Evolutionary conservation across 2,797 vertebrate species (phyloP).

Genomic region (Gymnocypris eckloni): DNA sequence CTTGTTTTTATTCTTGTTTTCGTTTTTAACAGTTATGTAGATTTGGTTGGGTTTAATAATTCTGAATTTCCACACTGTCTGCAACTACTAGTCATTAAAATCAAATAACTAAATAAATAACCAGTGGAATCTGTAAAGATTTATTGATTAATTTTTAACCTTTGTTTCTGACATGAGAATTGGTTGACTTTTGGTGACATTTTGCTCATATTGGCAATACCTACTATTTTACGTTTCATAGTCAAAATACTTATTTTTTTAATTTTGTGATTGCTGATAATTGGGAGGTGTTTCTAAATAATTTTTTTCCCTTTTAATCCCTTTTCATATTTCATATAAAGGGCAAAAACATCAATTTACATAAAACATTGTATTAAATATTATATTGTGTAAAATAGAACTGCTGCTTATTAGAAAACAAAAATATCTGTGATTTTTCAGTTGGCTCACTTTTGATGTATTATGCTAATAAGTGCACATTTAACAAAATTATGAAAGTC

Average conservation of each 20-base stretch:
- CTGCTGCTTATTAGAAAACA: background rate
- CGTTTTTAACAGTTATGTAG: background rate
- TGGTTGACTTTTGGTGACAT: background rate
- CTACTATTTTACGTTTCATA: background rate
- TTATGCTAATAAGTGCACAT: background rate
- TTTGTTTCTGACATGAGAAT: background rate
- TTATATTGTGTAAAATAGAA: background rate
- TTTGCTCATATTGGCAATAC: background rate
- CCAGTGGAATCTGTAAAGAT: background rate
- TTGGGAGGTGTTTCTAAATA: background rate
- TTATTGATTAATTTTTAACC: background rate
- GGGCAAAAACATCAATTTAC: background rate
- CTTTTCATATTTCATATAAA: background rate
- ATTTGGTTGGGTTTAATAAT: background rate
- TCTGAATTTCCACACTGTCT: background rate
- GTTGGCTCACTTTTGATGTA: background rate
- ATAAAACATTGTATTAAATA: background rate
- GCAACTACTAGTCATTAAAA: background rate
- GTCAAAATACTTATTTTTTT: background rate
- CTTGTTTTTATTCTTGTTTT: conserved; percentile 8
- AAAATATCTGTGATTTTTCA: background rate
- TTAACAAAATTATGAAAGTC: background rate
- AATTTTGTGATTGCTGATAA: background rate
- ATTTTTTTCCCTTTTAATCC: background rate
- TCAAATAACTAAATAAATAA: background rate